These are phyloP conservation scores for Hemicrepidius hirtus DNA, from an alignment of 2,888 invertebrate species.

Conservation along the genomic window DNA sequence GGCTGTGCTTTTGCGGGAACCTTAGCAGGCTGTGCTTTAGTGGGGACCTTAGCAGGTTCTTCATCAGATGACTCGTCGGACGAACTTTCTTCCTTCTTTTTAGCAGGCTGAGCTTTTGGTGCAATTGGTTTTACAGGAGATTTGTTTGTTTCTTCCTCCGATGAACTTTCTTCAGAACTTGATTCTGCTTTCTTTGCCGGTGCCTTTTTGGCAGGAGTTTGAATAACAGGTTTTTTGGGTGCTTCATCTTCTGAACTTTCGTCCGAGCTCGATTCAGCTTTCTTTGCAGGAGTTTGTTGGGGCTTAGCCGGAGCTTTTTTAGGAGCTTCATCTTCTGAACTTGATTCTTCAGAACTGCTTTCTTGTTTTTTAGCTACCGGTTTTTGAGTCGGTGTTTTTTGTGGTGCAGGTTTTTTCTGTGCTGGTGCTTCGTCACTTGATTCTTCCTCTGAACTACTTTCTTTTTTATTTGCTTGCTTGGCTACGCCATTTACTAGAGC, in stretches of 20 bases:
- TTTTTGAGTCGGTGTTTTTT: conserved; percentile 30
- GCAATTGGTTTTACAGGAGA: conserved; percentile 50
- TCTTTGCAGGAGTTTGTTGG: conserved; percentile 52
- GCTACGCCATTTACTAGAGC: conserved; percentile 52
- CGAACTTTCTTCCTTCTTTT: conserved; percentile 65
- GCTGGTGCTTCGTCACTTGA: conserved; percentile 52
- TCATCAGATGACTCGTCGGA: conserved; percentile 68
- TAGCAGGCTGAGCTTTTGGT: conserved; percentile 27
- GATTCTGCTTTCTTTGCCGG: conserved; percentile 64
- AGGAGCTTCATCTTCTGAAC: conserved; percentile 51
- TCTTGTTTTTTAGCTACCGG: conserved; percentile 46
- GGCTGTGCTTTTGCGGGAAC: too few species aligned
- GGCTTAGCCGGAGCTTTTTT: conserved; percentile 60
- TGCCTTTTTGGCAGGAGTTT: too few species aligned
- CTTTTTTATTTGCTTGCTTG: conserved; percentile 49
- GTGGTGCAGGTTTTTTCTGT: conserved; percentile 59
- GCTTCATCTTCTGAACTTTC: conserved; percentile 58
- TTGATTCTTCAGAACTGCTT: conserved; percentile 49
- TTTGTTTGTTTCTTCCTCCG: conserved; percentile 66
- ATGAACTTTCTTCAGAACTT: conserved; percentile 70
- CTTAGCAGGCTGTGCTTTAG: conserved; percentile 33
- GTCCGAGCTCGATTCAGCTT: conserved; percentile 55
- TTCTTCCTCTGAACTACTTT: conserved; percentile 47
- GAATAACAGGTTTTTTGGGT: conserved; percentile 19
- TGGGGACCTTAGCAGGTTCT: conserved; percentile 40